Evolutionary conservation across 2,888 invertebrate genomes (phyloP), one percentile per base, ranked within the genome.

Genomic region (Agrochola macilenta): DNA sequence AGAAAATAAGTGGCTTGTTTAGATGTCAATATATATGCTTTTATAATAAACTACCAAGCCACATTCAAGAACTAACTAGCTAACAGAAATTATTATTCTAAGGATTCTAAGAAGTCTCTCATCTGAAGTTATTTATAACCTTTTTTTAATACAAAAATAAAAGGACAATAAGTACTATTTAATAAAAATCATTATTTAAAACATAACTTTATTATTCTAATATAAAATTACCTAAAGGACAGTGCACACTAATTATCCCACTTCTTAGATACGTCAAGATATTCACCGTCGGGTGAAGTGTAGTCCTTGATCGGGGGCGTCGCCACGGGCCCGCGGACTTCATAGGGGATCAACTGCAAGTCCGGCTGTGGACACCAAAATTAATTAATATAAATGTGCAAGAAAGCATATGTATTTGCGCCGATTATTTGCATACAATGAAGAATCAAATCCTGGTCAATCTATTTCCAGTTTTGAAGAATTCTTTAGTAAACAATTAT

Each of bases 221-320:
- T 86, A 77, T 66, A 75, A 74, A 61, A 78, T 79, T 76, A 88
- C 72, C 82, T 88, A 88, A 73, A 76, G 75, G 78, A 85, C 70
- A 72, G 69, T 76, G 57, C 26, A 69, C 30, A 81, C 87, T 93
- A 94, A 88, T 97, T 97, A 81, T 98, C 97, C 98, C 98, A 99
- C 91, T 98, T 98, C 93, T 97, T 98, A 0, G 98, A 98, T 52
- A 98, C 96, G 92, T 99, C 98, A 39, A 97, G 93, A 92, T 99
- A 99, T 90, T 99, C 99, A 60, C 99, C 99, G 95, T 99, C 99
- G 0, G 99, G 98, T 66, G 98, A 97, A 0, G 97, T 97, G 92
- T 99, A 99, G 82, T 97, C 97, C 90, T 98, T 97, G 78, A 99
- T 98, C 0, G 99, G 98, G 5, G 99, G 99, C 1, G 99, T 99